Evolutionary conservation across 2,797 vertebrate species (phyloP), one percentile per base, ranked within the genome.

Genomic region (Prionace glauca): DNA sequence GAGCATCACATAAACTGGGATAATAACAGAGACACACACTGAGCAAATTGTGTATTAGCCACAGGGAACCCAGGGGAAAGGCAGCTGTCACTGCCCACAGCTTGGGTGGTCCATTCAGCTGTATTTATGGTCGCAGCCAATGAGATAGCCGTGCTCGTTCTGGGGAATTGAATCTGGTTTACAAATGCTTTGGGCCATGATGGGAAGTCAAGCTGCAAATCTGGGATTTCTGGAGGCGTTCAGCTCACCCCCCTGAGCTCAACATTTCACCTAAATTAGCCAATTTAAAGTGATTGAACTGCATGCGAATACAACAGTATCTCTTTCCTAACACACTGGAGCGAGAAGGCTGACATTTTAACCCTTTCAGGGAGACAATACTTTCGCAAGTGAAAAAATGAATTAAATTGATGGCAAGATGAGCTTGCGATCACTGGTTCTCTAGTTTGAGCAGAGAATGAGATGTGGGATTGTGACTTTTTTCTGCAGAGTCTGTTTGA

Each of bases 61-160:
- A 94, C 93, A 94, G 93, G 93, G 69, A 94, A 71, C 93, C 67
- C 93, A 94, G 41, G 69, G 69, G 69, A 94, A 74, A 94, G 93
- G 93, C 93, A 94, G 93, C 93, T 94, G 93, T 94, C 93, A 94
- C 67, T 41, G 93, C 93, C 93, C 45, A 45, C 93, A 74, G 24
- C 93, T 94, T 94, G 93, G 93, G 93, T 94, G 93, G 93, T 94
- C 93, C 69, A 94, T 94, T 94, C 93, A 94, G 93, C 93, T 94
- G 93, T 94, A 69, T 94, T 94, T 94, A 94, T 94, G 93, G 41
- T 56, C 93, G 12, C 93, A 94, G 93, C 93, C 93, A 72, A 94
- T 94, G 93, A 94, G 67, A 94, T 94, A 56, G 36, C 69, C 0
- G 72, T 94, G 93, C 69, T 94, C 74, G 69, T 94, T 50, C 69